Conservation (phyloP, 2,888 invertebrate species). For the Taphrorychus bicolor region DNA sequence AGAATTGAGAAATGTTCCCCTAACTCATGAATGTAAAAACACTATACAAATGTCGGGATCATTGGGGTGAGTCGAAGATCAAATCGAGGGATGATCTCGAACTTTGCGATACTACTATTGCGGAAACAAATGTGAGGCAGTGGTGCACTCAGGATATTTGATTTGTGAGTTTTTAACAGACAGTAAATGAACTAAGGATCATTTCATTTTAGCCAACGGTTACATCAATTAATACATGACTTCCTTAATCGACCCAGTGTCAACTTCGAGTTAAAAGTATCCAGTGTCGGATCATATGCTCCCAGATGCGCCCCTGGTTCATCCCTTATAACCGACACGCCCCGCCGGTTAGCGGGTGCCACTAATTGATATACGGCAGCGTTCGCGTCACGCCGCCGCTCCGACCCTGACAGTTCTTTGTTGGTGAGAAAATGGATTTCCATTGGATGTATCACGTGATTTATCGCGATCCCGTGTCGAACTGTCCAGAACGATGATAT, state of each 20-base stretch:
- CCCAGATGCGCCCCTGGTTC: slow-evolving; percentile 10
- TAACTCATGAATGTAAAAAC: slow-evolving; percentile 29
- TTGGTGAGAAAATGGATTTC: slow-evolving; percentile 46
- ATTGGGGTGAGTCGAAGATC: slow-evolving; percentile 38
- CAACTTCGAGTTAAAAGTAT: too few species aligned
- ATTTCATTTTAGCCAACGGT: too few species aligned
- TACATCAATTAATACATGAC: too few species aligned
- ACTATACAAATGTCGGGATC: slow-evolving; percentile 33
- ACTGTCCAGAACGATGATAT: slow-evolving; percentile 36
- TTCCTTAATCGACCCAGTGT: too few species aligned
- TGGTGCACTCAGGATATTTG: slow-evolving; percentile 1
- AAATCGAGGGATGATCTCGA: slow-evolving; percentile 37
- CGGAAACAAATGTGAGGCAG: slow-evolving; percentile 28
- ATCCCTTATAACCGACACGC: slow-evolving; percentile 49
- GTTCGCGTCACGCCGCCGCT: slow-evolving; percentile 45
- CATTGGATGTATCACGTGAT: slow-evolving; percentile 41
- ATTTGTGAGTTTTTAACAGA: background rate
- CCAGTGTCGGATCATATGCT: background rate
- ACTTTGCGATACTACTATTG: slow-evolving; percentile 24
- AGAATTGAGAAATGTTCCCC: background rate
- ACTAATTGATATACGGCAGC: slow-evolving; percentile 59
- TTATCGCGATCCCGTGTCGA: slow-evolving; percentile 39
- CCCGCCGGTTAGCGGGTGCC: slow-evolving; percentile 57
- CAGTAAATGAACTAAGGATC: too few species aligned
- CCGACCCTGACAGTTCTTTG: slow-evolving; percentile 42